phyloP scores from a whole-genome alignment of 2,113 vertebrate genomes.

The Pygoscelis adeliae region DNA sequence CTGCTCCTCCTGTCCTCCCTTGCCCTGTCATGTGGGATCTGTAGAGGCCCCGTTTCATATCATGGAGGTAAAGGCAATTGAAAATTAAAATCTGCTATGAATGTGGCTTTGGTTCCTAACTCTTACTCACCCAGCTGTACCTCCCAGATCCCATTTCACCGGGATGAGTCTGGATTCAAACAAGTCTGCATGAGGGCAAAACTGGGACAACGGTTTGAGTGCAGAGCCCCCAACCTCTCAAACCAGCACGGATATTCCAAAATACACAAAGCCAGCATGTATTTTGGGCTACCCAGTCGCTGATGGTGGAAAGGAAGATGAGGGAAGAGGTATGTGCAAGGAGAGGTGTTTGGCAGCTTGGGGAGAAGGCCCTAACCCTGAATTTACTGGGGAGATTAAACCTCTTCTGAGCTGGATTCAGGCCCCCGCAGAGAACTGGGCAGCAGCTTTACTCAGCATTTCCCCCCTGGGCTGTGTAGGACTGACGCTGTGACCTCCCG shows the following conservation, averaged over 20 bases:
- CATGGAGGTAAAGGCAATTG: rapidly evolving
- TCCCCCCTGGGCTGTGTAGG: background rate
- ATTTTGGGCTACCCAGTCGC: background rate
- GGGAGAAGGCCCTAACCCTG: background rate
- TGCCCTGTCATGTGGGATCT: background rate
- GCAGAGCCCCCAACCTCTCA: background rate
- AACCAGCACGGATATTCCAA: background rate
- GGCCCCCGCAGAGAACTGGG: too few species aligned
- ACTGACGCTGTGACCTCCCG: background rate
- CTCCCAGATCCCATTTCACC: background rate
- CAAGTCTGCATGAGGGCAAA: background rate
- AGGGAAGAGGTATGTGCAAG: background rate
- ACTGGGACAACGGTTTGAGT: background rate
- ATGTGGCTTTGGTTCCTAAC: background rate
- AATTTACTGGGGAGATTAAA: background rate
- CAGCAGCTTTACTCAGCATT: background rate
- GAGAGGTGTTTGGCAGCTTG: background rate
- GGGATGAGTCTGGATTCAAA: background rate
- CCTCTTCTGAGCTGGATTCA: background rate
- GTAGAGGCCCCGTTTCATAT: background rate
- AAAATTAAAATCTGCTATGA: background rate
- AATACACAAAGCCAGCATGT: background rate
- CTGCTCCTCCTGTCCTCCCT: background rate
- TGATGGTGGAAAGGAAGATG: background rate
- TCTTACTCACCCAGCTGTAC: background rate